Evolutionary conservation across 2,888 invertebrate species (phyloP).

Genomic region (Apodemia duryi): DNA sequence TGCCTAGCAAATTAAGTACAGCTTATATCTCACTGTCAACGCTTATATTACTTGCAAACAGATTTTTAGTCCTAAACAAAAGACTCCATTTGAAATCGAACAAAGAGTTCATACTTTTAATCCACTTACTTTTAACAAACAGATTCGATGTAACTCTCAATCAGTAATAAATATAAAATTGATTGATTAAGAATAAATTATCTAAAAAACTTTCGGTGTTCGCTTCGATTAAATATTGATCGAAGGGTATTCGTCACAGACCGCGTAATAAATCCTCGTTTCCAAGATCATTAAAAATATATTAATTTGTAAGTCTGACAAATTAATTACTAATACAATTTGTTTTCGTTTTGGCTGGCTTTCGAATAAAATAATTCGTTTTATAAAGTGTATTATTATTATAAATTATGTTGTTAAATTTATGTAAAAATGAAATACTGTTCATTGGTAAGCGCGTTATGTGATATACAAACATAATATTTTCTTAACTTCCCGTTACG

Average conservation of each 20-base stretch:
- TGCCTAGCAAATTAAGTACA: too few relatives aligned
- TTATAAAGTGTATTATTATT: too few relatives aligned
- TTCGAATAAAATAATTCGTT: too few relatives aligned
- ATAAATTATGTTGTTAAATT: too few relatives aligned
- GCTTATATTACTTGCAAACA: too few relatives aligned
- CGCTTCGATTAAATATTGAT: too few relatives aligned
- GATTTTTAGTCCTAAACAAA: too few relatives aligned
- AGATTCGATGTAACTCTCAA: not conserved
- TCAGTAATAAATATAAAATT: slow-evolving; percentile 7
- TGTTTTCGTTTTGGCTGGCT: not conserved
- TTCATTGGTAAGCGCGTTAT: too few relatives aligned
- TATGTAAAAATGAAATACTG: too few relatives aligned
- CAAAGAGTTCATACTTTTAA: not conserved
- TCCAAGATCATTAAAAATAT: not conserved
- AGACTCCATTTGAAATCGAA: not conserved
- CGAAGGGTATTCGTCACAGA: not conserved
- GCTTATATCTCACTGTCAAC: too few relatives aligned
- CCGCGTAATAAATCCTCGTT: not conserved
- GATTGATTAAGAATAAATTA: not conserved
- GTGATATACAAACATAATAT: too few relatives aligned
- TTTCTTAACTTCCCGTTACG: too few relatives aligned
- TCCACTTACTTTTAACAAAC: not conserved
- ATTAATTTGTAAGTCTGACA: not conserved
- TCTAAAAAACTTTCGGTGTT: not conserved
- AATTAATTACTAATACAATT: not conserved